These are phyloP conservation scores for Premnoplex brunnescens DNA, from an alignment of 2,797 vertebrate genomes.

Conservation along the genomic window DNA sequence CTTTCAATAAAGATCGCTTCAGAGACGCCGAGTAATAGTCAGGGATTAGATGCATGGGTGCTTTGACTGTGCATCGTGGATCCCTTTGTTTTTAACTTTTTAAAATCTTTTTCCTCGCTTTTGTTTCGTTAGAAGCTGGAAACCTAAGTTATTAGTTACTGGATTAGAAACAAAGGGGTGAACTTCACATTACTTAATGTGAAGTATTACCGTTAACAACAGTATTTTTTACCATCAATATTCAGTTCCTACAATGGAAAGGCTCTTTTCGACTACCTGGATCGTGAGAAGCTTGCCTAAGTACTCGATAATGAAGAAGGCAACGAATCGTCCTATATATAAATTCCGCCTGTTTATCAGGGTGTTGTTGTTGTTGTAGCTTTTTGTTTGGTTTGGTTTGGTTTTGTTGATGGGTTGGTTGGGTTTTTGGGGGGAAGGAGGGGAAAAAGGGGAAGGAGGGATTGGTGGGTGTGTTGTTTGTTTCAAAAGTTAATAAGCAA, in stretches of 20 bases:
- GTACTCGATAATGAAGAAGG: neutral
- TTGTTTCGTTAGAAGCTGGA: neutral
- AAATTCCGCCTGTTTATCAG: neutral
- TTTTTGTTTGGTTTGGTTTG: too few relatives aligned
- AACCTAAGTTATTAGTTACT: neutral
- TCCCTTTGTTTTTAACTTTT: neutral
- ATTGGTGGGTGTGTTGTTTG: neutral
- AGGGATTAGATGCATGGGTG: conserved; percentile 2
- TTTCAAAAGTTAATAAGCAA: neutral
- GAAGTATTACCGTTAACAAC: neutral
- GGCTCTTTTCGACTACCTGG: neutral
- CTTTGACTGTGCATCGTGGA: neutral
- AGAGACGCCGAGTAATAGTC: neutral
- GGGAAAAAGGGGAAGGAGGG: too few relatives aligned
- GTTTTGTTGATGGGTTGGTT: too few relatives aligned
- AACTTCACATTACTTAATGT: neutral
- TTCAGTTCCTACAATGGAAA: neutral
- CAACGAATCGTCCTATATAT: neutral
- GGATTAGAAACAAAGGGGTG: conserved; percentile 30
- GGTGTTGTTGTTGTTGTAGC: too few relatives aligned
- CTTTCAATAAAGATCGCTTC: neutral
- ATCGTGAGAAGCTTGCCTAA: neutral
- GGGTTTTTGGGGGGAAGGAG: too few relatives aligned
- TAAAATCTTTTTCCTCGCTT: neutral
- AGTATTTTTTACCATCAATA: neutral